phyloP scores from a whole-genome alignment of 2,888 invertebrate genomes.

The Phrixothrix hirtus region DNA sequence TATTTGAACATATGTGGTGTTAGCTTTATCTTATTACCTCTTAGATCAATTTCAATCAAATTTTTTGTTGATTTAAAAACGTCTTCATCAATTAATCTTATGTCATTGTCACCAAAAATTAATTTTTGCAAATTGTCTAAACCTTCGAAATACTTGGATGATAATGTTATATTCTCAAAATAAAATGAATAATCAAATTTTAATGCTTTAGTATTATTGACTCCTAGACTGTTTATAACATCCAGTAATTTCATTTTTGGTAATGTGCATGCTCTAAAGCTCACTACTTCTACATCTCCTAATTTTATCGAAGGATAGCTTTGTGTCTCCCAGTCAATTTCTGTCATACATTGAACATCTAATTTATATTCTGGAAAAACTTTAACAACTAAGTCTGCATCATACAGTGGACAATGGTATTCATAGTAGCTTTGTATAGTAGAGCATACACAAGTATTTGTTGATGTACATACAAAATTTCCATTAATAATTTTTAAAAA shows the following conservation, averaged over 20 bases:
- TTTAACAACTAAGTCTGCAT: constrained; percentile 8
- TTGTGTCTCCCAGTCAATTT: constrained; percentile 48
- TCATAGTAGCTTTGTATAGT: constrained; percentile 33
- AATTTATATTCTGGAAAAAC: constrained; percentile 26
- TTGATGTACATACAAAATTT: constrained; percentile 7
- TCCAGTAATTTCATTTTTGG: constrained; percentile 58
- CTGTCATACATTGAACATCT: constrained; percentile 29
- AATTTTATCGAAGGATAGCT: constrained; percentile 57
- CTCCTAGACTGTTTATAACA: constrained; percentile 57
- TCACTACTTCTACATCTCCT: constrained; percentile 57
- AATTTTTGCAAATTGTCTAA: constrained; percentile 23
- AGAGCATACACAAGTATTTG: constrained; percentile 34
- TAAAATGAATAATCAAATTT: constrained; percentile 18
- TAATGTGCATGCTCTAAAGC: constrained; percentile 61
- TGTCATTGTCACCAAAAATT: constrained; percentile 16
- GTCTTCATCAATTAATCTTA: constrained; percentile 24
- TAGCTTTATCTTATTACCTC: constrained; percentile 60
- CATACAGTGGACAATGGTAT: constrained; percentile 36
- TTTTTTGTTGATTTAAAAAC: constrained; percentile 61
- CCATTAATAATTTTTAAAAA: too few relatives aligned
- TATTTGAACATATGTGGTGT: constrained; percentile 40
- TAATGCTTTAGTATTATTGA: constrained; percentile 41
- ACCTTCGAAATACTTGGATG: constrained; percentile 28
- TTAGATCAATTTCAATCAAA: constrained; percentile 67
- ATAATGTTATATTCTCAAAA: constrained; percentile 19